A percentile compares a stretch with the other conserved stretches of the same genome.
phyloP scores from a whole-genome alignment of 2,797 vertebrate genomes.

The Sternotherus odoratus region DNA sequence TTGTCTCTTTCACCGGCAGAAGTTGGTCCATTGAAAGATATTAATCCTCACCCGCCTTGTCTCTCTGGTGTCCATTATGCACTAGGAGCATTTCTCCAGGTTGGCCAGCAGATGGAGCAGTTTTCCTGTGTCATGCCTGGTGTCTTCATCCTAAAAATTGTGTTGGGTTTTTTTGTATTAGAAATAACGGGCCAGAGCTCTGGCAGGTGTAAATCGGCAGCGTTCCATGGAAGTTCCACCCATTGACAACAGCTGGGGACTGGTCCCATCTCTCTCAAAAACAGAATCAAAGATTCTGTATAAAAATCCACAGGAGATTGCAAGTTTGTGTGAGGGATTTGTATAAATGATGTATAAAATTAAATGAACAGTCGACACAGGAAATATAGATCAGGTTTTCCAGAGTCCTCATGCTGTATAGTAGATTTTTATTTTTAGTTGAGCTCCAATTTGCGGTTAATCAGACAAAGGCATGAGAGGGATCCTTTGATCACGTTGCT shows the following conservation, averaged over 20 bases:
- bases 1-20: background rate
- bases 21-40: background rate
- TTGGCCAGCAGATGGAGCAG: conserved; percentile 79
- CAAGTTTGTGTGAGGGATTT: background rate
- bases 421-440: conserved; percentile 24
- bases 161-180: rapidly evolving
- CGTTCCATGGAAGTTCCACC: background rate
- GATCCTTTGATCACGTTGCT: conserved; percentile 47
- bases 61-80: background rate
- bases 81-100: background rate
- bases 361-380: background rate
- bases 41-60: background rate
- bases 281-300: conserved; percentile 17
- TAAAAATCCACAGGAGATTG: background rate
- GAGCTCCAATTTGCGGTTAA: conserved; percentile 47
- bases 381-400: conserved; percentile 32
- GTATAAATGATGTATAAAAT: background rate
- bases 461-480: conserved; percentile 22
- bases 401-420: background rate
- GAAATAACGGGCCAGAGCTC: background rate
- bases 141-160: rapidly evolving
- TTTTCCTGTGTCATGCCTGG: conserved; percentile 38
- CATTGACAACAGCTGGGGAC: background rate
- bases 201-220: background rate
- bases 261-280: background rate